Evolutionary conservation across 2,113 vertebrate genomes (phyloP).

Genomic region (Aleadryas rufinucha): DNA sequence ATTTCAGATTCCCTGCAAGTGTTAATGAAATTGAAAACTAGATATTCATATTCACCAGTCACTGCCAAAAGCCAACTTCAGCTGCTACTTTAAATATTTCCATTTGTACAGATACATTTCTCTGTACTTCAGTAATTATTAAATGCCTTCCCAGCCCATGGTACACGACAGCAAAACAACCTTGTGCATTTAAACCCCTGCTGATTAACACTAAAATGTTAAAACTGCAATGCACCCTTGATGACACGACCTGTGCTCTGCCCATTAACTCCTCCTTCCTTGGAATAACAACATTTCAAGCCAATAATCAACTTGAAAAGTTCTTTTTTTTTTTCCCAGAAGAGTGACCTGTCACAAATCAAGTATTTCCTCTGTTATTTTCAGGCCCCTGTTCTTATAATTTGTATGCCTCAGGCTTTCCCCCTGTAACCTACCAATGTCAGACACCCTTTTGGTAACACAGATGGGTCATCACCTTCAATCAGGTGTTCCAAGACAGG

Average conservation of each 20-base stretch:
- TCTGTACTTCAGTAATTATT: background rate
- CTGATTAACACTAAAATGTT: background rate
- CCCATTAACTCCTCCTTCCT: background rate
- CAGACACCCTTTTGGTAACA: background rate
- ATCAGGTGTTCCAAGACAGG: background rate
- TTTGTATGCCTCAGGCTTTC: background rate
- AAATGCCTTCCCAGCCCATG: background rate
- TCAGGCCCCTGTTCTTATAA: background rate
- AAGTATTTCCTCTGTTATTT: background rate
- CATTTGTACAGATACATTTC: background rate
- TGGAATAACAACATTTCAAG: background rate
- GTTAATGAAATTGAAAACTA: background rate
- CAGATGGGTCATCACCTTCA: background rate
- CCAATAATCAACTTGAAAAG: background rate
- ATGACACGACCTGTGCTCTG: rapidly evolving
- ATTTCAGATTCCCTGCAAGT: background rate
- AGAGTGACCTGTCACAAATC: background rate
- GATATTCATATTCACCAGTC: background rate
- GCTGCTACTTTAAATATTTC: background rate
- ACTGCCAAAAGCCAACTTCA: background rate
- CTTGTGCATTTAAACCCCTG: background rate
- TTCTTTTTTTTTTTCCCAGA: background rate
- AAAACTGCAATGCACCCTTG: background rate
- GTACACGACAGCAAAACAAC: background rate
- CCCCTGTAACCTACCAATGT: background rate